Conservation (phyloP, 1,140 invertebrate genomes). For the Acromyrmex echinatior region DNA sequence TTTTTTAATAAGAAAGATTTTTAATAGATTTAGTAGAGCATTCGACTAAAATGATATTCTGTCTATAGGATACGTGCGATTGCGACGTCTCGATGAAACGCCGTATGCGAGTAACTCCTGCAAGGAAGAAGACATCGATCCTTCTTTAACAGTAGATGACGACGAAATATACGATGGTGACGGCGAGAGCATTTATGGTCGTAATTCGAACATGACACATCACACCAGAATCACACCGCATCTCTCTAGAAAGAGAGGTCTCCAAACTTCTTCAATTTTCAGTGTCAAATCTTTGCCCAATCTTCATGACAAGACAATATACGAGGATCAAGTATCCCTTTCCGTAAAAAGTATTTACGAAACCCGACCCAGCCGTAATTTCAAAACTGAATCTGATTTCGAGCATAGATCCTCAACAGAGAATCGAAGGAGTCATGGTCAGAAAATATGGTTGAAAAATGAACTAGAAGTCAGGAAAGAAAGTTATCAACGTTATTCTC, state of each 20-base stretch:
- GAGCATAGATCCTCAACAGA: constrained; percentile 41
- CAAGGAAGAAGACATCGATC: constrained; percentile 75
- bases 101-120: constrained; percentile 77
- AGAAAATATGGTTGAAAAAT: not conserved
- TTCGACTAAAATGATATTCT: constrained; percentile 41
- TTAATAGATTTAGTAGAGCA: not conserved
- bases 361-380: not conserved
- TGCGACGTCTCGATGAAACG: constrained; percentile 86
- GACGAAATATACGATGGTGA: constrained; percentile 74
- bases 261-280: not conserved
- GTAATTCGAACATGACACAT: not conserved
- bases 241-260: not conserved
- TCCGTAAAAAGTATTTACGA: constrained; percentile 12
- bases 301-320: constrained; percentile 52
- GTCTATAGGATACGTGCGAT: constrained; percentile 87
- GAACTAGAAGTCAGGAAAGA: not conserved
- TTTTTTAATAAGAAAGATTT: not conserved
- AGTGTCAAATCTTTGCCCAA: constrained; percentile 57
- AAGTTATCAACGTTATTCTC: not conserved
- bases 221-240: no score
- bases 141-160: constrained; percentile 64
- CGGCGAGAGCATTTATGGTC: constrained; percentile 69
- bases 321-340: constrained; percentile 5
- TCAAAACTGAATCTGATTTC: constrained; percentile 37
- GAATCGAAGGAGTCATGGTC: not conserved